Evolutionary conservation across 2,888 invertebrate species (phyloP), one percentile per base, ranked within the genome.

Genomic region (Heliconius aoede): DNA sequence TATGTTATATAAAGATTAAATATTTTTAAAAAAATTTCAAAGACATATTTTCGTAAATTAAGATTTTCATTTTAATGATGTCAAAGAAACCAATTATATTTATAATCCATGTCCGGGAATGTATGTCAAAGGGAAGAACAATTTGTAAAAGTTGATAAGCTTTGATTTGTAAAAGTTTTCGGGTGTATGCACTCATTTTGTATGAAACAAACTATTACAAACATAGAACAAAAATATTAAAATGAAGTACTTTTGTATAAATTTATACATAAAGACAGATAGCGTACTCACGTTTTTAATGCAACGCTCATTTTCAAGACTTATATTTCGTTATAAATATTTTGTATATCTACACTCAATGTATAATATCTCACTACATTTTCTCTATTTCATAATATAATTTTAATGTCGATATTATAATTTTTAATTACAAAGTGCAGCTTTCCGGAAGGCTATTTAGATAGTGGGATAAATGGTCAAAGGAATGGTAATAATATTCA

Each of bases 401-500:
- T 46, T 21, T 46, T 13, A 72, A 40, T 18, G 5, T 60, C 24
- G 58, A 75, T 36, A 73, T 75, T 28, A 64, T 61, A 67, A 76
- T 74, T 80, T 79, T 81, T 80, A 80, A 81, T 81, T 80, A 75
- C 74, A 74, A 69, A 51, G 69, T 36, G 60, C 76, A 78, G 67
- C 79, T 81, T 81, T 82, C 79, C 80, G 79, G 77, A 79, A 80
- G 81, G 78, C 82, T 80, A 80, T 84, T 82, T 77, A 82, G 83
- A 83, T 83, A 80, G 73, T 76, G 65, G 79, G 84, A 84, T 84
- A 84, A 82, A 79, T 80, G 80, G 78, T 79, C 81, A 81, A 81
- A 80, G 81, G 79, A 84, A 89, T 89, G 85, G 88, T 88, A 89
- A 90, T 90, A 90, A 87, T 91, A 91, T 90, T 91, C 89, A 89